Evolutionary conservation across 2,113 vertebrate species (phyloP).

Genomic region (Tragelaphus imberbis): DNA sequence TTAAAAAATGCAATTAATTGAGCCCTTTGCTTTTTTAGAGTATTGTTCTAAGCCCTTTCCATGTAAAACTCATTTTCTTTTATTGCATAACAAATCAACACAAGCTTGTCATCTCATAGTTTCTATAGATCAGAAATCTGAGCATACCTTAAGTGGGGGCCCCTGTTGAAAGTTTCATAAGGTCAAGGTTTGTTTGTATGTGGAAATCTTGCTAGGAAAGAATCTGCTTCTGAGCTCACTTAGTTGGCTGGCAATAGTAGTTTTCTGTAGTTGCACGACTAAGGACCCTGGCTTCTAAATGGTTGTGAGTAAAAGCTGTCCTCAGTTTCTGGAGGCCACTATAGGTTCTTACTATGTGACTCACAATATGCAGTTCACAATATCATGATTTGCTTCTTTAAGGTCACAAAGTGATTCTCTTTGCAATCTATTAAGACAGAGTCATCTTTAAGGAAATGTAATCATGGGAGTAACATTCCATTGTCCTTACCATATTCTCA

Average conservation of each 20-base stretch:
- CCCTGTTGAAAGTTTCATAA: not conserved
- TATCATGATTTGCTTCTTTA: not conserved
- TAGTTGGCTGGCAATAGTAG: not conserved
- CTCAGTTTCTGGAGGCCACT: not conserved
- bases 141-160: not conserved
- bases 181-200: not conserved
- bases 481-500: not conserved
- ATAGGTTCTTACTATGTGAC: not conserved
- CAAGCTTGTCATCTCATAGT: not conserved
- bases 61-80: not conserved
- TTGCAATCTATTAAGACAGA: not conserved
- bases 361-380: not conserved
- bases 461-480: not conserved
- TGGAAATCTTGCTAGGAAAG: not conserved
- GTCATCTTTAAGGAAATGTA: not conserved
- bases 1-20: not conserved
- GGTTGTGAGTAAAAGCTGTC: not conserved
- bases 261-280: not conserved
- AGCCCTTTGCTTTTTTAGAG: not conserved
- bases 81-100: not conserved
- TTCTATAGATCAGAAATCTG: not conserved
- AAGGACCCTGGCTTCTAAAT: not conserved
- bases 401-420: not conserved
- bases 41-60: not conserved
- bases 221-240: not conserved